Evolutionary conservation across 2,888 invertebrate genomes (phyloP).

Genomic region (Therioaphis trifolii): DNA sequence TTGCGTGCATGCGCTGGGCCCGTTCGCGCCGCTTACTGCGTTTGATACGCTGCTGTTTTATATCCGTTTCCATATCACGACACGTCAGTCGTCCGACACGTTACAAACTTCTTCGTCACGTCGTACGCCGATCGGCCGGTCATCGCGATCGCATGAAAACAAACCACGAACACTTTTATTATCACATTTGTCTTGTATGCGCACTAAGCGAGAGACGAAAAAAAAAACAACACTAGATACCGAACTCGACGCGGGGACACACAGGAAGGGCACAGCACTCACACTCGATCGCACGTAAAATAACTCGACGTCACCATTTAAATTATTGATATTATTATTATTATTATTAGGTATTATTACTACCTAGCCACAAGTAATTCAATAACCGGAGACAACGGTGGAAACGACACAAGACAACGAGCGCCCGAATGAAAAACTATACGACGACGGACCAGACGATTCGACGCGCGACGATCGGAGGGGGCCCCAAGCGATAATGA

Average conservation of each 20-base stretch:
- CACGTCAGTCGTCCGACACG: slow-evolving; percentile 51
- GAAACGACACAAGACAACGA: too few relatives aligned
- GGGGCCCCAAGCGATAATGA: too few relatives aligned
- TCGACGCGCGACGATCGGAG: not conserved
- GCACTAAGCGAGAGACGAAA: not conserved
- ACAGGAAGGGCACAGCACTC: too few relatives aligned
- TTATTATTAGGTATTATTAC: too few relatives aligned
- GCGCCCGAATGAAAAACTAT: too few relatives aligned
- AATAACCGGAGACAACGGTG: too few relatives aligned
- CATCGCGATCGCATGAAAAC: slow-evolving; percentile 24
- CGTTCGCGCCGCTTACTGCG: slow-evolving; percentile 89
- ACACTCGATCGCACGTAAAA: too few relatives aligned
- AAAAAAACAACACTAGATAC: too few relatives aligned
- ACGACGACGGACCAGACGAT: not conserved
- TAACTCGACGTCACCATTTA: too few relatives aligned
- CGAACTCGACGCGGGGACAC: too few relatives aligned
- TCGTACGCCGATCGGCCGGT: slow-evolving; percentile 11
- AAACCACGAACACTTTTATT: not conserved
- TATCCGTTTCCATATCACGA: slow-evolving; percentile 55
- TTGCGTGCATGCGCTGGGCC: slow-evolving; percentile 91
- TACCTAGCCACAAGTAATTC: too few relatives aligned
- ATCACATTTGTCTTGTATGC: slow-evolving; percentile 3
- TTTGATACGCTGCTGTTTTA: slow-evolving; percentile 76
- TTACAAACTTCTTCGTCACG: slow-evolving; percentile 42
- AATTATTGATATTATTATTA: too few relatives aligned